These are phyloP conservation scores for Drosophila atroscutellata DNA, from an alignment of 2,888 invertebrate genomes.

Conservation along the genomic window DNA sequence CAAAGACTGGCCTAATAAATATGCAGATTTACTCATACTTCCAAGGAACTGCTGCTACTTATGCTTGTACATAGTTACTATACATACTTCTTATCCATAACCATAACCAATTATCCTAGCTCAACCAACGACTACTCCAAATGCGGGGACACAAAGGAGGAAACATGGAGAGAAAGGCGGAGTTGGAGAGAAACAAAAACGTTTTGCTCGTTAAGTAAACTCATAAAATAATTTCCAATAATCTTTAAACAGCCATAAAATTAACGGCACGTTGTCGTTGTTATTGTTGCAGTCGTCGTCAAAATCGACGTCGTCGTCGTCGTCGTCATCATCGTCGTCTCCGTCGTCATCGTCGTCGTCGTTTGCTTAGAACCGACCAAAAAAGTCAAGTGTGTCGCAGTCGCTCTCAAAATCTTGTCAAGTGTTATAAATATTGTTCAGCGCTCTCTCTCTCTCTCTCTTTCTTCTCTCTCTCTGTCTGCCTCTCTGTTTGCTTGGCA, in stretches of 20 bases:
- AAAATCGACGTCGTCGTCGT: conserved; percentile 15
- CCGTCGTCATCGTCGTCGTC: conserved; percentile 13
- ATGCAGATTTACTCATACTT: neutral
- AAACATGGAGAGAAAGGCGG: neutral
- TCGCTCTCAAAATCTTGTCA: conserved; percentile 71
- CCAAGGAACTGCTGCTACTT: neutral
- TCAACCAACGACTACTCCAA: conserved; percentile 4
- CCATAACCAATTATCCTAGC: neutral
- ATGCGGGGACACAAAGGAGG: neutral
- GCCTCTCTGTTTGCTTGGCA: conserved; percentile 26
- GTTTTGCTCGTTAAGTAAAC: conserved; percentile 70
- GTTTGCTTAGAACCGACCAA: conserved; percentile 12
- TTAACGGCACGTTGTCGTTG: conserved; percentile 74
- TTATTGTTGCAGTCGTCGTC: conserved; percentile 26
- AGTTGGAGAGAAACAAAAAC: conserved; percentile 35
- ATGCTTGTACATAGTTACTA: neutral
- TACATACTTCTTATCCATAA: neutral
- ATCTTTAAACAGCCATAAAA: conserved; percentile 78
- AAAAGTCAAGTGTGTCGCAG: conserved; percentile 58
- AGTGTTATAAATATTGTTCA: conserved; percentile 78
- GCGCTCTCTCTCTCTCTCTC: conserved; percentile 45
- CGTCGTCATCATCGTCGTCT: conserved; percentile 11
- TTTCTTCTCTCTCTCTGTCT: neutral
- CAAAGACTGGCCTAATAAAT: neutral
- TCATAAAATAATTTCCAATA: conserved; percentile 79